Conservation (phyloP, 2,797 vertebrate genomes). For the Chelmon rostratus region DNA sequence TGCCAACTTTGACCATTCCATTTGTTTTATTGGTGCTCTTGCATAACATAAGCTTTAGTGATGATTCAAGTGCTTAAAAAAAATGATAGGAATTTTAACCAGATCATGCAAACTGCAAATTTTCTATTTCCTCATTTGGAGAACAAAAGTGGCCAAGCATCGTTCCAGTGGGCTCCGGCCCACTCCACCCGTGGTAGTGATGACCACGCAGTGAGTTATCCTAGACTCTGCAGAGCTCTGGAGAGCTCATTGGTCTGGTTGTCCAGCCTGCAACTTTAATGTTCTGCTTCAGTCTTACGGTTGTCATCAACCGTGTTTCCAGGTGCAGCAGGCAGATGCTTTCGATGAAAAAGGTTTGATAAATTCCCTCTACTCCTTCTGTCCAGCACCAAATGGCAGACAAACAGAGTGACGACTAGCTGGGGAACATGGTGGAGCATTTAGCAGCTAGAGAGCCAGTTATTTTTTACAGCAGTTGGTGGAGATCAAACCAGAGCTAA, state of each 20-base stretch:
- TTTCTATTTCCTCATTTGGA: too few relatives aligned
- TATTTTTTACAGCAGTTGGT: background rate
- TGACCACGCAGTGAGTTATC: too few relatives aligned
- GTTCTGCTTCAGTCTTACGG: background rate
- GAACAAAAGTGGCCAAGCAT: too few relatives aligned
- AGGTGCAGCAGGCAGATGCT: background rate
- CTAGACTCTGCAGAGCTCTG: background rate
- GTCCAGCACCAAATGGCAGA: background rate
- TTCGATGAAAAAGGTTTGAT: background rate
- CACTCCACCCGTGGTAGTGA: too few relatives aligned
- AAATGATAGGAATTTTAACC: too few relatives aligned
- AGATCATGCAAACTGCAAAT: too few relatives aligned
- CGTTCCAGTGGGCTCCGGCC: too few relatives aligned
- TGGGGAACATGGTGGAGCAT: background rate
- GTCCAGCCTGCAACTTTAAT: background rate
- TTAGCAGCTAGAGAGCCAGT: constrained; percentile 1
- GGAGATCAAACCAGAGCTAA: background rate
- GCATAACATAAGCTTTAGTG: too few relatives aligned
- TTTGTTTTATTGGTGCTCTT: too few relatives aligned
- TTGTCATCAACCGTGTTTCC: background rate
- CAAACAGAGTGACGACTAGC: background rate
- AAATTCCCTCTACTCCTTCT: background rate
- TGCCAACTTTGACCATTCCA: too few relatives aligned
- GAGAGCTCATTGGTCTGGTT: constrained; percentile 1
- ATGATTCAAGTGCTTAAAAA: too few relatives aligned